Percentiles rank a stretch among this genome's conserved stretches.
Conservation (phyloP, 2,888 invertebrate species). For the Hydroisotoma schaefferi region DNA sequence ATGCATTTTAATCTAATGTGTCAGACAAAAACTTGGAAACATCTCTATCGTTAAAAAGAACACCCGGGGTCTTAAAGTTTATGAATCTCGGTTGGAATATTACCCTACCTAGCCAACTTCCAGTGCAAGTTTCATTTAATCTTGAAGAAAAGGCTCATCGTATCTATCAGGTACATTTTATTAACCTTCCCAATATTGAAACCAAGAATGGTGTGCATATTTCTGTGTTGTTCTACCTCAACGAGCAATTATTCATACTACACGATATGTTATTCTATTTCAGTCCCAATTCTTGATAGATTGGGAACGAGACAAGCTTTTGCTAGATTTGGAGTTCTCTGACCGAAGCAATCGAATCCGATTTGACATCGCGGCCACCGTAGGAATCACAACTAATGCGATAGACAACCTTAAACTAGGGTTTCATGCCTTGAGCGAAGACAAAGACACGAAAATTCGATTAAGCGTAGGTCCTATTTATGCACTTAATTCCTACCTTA, state of each 20-base stretch:
- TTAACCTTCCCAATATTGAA: too few relatives aligned
- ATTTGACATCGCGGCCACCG: slow-evolving; percentile 33
- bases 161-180: slow-evolving; percentile 48
- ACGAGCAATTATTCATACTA: too few relatives aligned
- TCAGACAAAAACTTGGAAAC: slow-evolving; percentile 46
- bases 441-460: slow-evolving; percentile 44
- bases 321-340: slow-evolving; percentile 29
- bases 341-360: slow-evolving; percentile 39
- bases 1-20: too few relatives aligned
- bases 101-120: slow-evolving; percentile 34
- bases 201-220: too few relatives aligned
- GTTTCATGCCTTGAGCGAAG: slow-evolving; percentile 41
- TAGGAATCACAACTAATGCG: slow-evolving; percentile 29
- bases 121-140: slow-evolving; percentile 33
- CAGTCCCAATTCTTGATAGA: slow-evolving; percentile 38
- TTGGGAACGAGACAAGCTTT: slow-evolving; percentile 42
- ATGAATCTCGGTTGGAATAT: slow-evolving; percentile 45
- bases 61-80: slow-evolving; percentile 47
- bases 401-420: slow-evolving; percentile 39
- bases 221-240: too few relatives aligned
- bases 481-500: too few relatives aligned
- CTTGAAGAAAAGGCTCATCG: slow-evolving; percentile 43
- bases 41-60: slow-evolving; percentile 45
- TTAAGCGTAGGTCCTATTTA: slow-evolving; percentile 38
- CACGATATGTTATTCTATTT: neutral